phyloP scores from a whole-genome alignment of 2,113 vertebrate species.

The human region DNA sequence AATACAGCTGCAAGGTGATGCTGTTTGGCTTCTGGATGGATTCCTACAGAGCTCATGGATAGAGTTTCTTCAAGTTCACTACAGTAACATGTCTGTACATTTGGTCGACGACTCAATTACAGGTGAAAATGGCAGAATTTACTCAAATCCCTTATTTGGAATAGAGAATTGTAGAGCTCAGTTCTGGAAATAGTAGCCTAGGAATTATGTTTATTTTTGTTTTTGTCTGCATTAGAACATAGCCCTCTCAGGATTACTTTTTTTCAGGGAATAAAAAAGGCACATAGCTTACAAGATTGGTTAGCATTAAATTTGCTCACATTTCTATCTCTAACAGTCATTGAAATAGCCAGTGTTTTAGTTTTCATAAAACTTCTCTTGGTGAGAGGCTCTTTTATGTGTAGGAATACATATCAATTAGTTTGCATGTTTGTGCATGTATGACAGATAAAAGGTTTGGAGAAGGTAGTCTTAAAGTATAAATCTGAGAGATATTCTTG shows the following conservation, averaged over 20 bases:
- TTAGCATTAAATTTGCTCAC: not conserved
- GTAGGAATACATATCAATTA: not conserved
- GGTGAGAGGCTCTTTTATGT: not conserved
- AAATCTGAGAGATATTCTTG: not conserved
- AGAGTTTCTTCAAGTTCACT: not conserved
- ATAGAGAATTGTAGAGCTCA: not conserved
- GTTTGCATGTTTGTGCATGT: not conserved
- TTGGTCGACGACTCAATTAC: not conserved
- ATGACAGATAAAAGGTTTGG: not conserved
- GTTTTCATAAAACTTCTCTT: conserved; percentile 1
- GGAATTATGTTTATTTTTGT: not conserved
- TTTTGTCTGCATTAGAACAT: not conserved
- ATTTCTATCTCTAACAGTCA: not conserved
- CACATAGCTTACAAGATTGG: not conserved
- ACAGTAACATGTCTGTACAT: not conserved
- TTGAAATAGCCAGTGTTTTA: not conserved
- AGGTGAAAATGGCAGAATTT: not conserved
- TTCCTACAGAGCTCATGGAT: not conserved
- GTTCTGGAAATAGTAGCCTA: not conserved
- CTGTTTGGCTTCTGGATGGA: not conserved
- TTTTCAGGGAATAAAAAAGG: not conserved
- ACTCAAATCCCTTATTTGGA: not conserved
- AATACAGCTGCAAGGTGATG: not conserved
- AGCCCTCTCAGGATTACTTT: not conserved
- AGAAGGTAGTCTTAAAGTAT: not conserved